Conservation (phyloP, 2,113 vertebrate genomes). For the Siniperca chuatsi region DNA sequence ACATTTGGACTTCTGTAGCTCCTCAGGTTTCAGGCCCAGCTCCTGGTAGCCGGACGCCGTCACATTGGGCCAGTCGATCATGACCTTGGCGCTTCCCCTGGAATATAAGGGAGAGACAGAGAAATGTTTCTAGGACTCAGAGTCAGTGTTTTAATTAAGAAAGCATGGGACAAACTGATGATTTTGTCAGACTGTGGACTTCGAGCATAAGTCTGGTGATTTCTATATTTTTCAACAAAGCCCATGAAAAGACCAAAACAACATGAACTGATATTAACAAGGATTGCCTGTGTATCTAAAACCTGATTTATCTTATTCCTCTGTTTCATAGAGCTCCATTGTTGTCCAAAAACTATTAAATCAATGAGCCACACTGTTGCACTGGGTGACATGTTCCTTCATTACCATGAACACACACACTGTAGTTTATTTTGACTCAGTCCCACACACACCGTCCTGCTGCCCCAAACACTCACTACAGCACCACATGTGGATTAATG, state of each 20-base stretch:
- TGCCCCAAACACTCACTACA: background rate
- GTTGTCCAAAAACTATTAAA: too few relatives aligned
- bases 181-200: background rate
- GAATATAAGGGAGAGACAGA: background rate
- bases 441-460: background rate
- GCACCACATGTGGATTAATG: background rate
- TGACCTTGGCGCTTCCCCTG: slow-evolving; percentile 61
- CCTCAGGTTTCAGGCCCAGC: slow-evolving; percentile 46
- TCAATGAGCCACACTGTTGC: too few relatives aligned
- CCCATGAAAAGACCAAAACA: background rate
- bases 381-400: too few relatives aligned
- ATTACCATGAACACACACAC: too few relatives aligned
- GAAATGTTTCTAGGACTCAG: background rate
- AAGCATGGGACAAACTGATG: background rate
- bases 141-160: background rate
- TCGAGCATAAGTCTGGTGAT: background rate
- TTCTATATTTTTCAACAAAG: background rate
- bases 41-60: slow-evolving; percentile 63
- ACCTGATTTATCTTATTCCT: background rate
- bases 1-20: slow-evolving; percentile 84
- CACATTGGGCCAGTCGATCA: slow-evolving; percentile 81
- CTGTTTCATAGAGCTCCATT: background rate
- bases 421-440: too few relatives aligned
- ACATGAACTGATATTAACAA: background rate
- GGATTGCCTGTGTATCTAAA: background rate